Evolutionary conservation across 2,797 vertebrate genomes (phyloP), one percentile per base, ranked within the genome.

Genomic region (Vultur gryphus): DNA sequence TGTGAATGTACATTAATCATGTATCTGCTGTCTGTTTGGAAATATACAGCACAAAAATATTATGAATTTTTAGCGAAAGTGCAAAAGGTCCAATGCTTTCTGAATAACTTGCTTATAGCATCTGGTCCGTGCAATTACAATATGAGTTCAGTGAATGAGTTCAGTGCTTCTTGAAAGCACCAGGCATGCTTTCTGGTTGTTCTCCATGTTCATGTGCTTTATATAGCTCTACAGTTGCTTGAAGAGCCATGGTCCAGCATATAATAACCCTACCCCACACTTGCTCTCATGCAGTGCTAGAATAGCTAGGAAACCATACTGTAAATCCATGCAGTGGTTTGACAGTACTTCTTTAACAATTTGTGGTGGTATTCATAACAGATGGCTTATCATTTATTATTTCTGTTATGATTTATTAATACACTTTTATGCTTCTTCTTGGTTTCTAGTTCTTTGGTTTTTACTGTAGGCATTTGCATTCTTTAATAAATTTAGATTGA

Each of bases 351-450:
- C 20, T 87, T 75, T 84, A 87, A 84, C 49, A 78, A 29, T 90
- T 82, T 33, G 17, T 77, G 15, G n/a, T 83, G 20, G 3, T 52
- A 66, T 93, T 80, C 39, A 28, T 51, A 76, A 51, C 37, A 67
- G 65, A 71, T 44, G 51, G 35, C 10, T 88, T 84, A 76, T 87
- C 0, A 77, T 92, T 91, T 94, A 79, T 92, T 84, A 54, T 84
- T 96, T 92, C 37, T 89, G 14, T 46, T 84, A 37, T 87, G 26
- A 80, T 85, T 95, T 85, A 91, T 93, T 89, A 51, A 67, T 65
- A 72, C 15, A 19, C 9, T 66, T n/a, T 76, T 89, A 54, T 72
- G n/a, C 28, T 75, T 83, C 65, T 33, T 46, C 33, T 75, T 88
- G 71, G 21, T 65, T 91, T 76, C 33, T 69, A 57, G 13, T 62